Percentiles rank a stretch among this genome's conserved stretches.
phyloP scores from a whole-genome alignment of 2,888 invertebrate species.

The Drosophila pseudotakahashii region DNA sequence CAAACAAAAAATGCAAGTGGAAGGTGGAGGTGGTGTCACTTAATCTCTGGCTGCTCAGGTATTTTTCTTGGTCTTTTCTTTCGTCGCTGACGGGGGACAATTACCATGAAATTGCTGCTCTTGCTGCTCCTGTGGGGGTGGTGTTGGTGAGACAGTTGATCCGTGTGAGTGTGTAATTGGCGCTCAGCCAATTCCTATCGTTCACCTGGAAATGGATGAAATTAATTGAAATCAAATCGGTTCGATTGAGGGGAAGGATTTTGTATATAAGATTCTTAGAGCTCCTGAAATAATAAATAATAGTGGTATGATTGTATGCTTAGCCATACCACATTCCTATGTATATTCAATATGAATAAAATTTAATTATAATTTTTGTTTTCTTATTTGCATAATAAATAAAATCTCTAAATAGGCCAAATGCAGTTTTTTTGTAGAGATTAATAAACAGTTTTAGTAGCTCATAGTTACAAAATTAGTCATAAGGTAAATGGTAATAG shows the following conservation, averaged over 20 bases:
- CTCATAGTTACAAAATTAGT: too few relatives aligned
- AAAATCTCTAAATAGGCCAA: too few relatives aligned
- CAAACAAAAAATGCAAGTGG: slow-evolving; percentile 66
- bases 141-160: slow-evolving; percentile 12
- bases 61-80: slow-evolving; percentile 12
- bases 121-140: slow-evolving; percentile 1
- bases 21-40: slow-evolving; percentile 59
- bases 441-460: too few relatives aligned
- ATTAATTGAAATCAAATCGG: slow-evolving; percentile 15
- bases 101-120: slow-evolving; percentile 37
- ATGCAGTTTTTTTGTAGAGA: too few relatives aligned
- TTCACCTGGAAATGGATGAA: slow-evolving; percentile 30
- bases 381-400: too few relatives aligned
- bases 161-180: slow-evolving; percentile 7
- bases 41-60: slow-evolving; percentile 28
- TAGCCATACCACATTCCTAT: too few relatives aligned
- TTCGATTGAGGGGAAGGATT: not conserved
- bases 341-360: too few relatives aligned
- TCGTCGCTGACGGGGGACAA: slow-evolving; percentile 32
- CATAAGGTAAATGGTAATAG: too few relatives aligned
- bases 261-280: too few relatives aligned
- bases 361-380: too few relatives aligned
- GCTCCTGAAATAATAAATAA: too few relatives aligned
- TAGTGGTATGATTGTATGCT: too few relatives aligned
- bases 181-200: slow-evolving; percentile 3